Percentiles rank a stretch among this genome's conserved stretches.
Conservation (phyloP, 2,888 invertebrate species). For the Epsilonema sp. region DNA sequence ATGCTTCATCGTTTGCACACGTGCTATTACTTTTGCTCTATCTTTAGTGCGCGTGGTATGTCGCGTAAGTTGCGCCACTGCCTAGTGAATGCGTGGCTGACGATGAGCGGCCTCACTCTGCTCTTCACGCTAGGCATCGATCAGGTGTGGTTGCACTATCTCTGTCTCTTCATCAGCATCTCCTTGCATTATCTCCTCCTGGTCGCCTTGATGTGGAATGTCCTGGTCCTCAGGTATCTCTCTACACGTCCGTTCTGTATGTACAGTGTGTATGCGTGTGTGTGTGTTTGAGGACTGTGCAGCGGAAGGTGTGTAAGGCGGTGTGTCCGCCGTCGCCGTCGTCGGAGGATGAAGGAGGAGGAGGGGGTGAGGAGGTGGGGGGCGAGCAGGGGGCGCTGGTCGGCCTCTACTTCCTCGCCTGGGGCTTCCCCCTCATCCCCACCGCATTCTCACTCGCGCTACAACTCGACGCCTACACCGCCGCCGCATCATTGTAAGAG, state of each 20-base stretch:
- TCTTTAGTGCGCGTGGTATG: too few species aligned
- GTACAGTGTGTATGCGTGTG: too few species aligned
- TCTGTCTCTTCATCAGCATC: neutral
- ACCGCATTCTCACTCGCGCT: neutral
- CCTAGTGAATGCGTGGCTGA: neutral
- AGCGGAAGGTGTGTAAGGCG: neutral
- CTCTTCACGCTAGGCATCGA: conserved; percentile 1
- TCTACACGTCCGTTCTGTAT: neutral
- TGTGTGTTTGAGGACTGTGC: neutral
- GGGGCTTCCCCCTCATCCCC: neutral
- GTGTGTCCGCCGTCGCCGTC: neutral
- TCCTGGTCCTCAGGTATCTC: neutral
- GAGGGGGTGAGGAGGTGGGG: too few species aligned
- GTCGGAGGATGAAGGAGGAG: neutral
- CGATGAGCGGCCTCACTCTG: neutral
- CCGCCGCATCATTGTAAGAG: too few species aligned
- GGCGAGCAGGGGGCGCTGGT: neutral
- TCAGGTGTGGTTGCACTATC: neutral
- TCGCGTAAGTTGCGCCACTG: neutral
- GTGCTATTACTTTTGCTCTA: too few species aligned
- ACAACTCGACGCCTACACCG: neutral
- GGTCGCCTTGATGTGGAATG: neutral
- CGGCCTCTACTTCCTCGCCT: conserved; percentile 1
- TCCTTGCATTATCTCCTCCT: neutral
- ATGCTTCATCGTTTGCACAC: too few species aligned